A percentile compares a stretch with the other conserved stretches of the same genome.
These are phyloP conservation scores for Artibeus jamaicensis DNA, from an alignment of 2,797 vertebrate species.

Conservation along the genomic window DNA sequence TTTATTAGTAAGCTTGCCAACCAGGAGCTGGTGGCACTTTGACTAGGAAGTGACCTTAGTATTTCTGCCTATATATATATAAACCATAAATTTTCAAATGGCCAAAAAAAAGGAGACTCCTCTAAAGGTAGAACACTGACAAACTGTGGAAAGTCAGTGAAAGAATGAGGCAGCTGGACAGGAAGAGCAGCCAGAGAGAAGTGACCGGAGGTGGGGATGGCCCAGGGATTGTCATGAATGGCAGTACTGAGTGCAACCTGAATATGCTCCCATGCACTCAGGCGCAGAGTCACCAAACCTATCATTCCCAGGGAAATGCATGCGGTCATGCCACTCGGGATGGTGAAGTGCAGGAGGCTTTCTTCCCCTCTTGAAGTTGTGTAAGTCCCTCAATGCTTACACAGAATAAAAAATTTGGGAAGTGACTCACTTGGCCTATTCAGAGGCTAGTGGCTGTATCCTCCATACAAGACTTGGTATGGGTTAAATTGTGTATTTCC, in stretches of 20 bases:
- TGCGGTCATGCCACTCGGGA: too few relatives aligned
- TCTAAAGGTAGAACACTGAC: neutral
- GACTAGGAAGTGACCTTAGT: neutral
- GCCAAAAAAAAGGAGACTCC: neutral
- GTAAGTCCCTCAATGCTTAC: neutral
- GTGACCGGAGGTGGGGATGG: neutral
- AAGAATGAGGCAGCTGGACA: neutral
- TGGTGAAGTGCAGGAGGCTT: neutral
- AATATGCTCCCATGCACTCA: neutral
- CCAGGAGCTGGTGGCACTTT: neutral
- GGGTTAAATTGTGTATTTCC: neutral
- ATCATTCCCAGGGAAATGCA: neutral
- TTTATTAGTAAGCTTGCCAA: neutral
- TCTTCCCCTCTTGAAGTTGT: neutral
- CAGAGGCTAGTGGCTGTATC: neutral
- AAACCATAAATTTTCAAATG: neutral
- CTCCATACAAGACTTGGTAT: neutral
- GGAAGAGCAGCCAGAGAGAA: neutral
- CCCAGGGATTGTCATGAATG: neutral
- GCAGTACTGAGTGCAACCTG: neutral
- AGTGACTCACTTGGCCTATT: neutral
- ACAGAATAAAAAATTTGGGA: neutral
- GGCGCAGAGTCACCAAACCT: too few relatives aligned
- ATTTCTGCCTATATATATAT: neutral
- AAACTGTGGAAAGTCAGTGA: neutral